A percentile compares a stretch with the other conserved stretches of the same genome.
phyloP scores from a whole-genome alignment of 2,113 vertebrate genomes.

The Chrysemys picta region DNA sequence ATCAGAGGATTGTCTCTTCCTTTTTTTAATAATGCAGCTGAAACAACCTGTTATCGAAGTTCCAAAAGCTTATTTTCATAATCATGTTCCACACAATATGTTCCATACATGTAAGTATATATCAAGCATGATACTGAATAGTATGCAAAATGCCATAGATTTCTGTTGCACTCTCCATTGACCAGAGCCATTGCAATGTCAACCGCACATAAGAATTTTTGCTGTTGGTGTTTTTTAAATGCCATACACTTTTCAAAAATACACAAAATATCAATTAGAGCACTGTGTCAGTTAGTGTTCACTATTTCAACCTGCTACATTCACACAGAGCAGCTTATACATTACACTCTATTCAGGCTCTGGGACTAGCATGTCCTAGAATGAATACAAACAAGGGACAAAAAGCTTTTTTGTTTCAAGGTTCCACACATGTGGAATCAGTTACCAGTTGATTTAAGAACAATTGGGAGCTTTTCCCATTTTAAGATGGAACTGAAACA shows the following conservation, averaged over 20 bases:
- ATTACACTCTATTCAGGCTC: conserved; percentile 52
- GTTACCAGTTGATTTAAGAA: conserved; percentile 80
- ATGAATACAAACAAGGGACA: conserved; percentile 74
- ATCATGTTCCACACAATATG: not conserved
- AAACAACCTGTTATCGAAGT: not conserved
- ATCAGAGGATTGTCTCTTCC: not conserved
- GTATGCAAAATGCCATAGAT: not conserved
- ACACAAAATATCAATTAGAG: conserved; percentile 37
- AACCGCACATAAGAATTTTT: not conserved
- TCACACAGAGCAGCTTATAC: conserved; percentile 53
- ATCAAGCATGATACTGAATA: conserved; percentile 2
- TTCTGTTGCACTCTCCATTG: not conserved
- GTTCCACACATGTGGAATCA: conserved; percentile 78
- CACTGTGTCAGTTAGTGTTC: conserved; percentile 1
- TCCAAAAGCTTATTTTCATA: not conserved
- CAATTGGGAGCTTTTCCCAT: conserved; percentile 80
- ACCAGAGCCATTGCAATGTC: fast-evolving
- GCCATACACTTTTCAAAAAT: not conserved
- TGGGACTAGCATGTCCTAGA: conserved; percentile 52
- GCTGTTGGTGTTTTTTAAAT: not conserved
- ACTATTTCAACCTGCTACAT: conserved; percentile 48
- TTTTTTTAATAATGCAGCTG: not conserved
- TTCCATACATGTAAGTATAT: not conserved
- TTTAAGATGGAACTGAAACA: conserved; percentile 80
- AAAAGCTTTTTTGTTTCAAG: conserved; percentile 79